Evolutionary conservation across 2,797 vertebrate genomes (phyloP).

Genomic region (Prunella strophiata): DNA sequence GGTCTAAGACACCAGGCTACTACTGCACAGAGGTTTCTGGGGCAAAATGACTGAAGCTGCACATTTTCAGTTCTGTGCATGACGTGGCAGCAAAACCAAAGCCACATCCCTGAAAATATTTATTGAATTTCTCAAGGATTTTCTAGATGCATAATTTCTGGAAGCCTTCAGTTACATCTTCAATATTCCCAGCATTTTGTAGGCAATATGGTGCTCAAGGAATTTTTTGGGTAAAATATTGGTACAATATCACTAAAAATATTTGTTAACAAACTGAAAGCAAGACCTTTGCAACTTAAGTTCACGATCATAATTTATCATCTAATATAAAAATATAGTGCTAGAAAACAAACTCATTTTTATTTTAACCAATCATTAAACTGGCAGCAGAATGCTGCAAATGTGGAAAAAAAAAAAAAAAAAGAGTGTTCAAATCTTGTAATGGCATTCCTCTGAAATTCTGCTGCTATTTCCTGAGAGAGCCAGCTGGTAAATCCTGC

Average conservation of each 20-base stretch:
- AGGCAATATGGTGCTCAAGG: background rate
- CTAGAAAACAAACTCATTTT: background rate
- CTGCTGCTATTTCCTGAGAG: background rate
- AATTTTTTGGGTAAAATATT: background rate
- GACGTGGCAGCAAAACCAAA: background rate
- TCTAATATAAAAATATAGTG: background rate
- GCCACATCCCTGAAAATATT: background rate
- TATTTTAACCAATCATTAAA: background rate
- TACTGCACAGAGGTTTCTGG: background rate
- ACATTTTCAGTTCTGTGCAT: background rate
- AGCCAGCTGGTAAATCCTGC: background rate
- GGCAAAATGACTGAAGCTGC: background rate
- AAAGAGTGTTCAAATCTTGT: background rate
- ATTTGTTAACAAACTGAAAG: background rate
- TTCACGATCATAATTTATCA: fast-evolving
- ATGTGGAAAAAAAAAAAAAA: background rate
- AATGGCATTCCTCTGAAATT: background rate
- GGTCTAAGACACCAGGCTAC: background rate
- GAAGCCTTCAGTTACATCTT: background rate
- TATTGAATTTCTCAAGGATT: background rate
- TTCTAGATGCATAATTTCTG: background rate
- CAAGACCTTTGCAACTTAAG: background rate
- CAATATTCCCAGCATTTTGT: background rate
- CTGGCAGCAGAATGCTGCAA: background rate
- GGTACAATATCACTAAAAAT: background rate